Evolutionary conservation across 1,140 invertebrate genomes (phyloP), one percentile per base, ranked within the genome.

Genomic region (Procambarus clarkii): DNA sequence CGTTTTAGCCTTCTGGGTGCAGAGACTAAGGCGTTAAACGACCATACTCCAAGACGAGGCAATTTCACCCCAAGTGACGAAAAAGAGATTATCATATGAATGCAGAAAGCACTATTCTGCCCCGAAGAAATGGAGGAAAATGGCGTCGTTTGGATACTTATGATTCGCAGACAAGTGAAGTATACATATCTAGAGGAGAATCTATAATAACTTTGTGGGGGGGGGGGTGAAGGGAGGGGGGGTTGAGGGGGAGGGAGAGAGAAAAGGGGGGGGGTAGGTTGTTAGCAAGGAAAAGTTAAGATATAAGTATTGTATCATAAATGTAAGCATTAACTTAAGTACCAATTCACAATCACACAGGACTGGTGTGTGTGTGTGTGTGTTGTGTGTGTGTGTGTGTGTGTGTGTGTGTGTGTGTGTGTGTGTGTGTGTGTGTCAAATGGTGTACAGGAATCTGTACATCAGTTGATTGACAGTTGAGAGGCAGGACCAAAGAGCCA

Each of bases 61-160:
- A 90, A 90, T 90, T 90, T 84, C 82, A 84, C 78, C 88, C 60
- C 84, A 84, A 81, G 88, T 90, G 88, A 90, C 88, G 88, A 83
- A 84, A 78, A 90, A 90, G 88, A 64, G 64, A 90, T 90, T 90
- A 90, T 84, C 79, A 84, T 77, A 64, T 77, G 88, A 90, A 82
- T 90, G 88, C 88, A 90, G 71, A 77, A 58, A 34, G 69, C 48
- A 50, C 77, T 80, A 82, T 80, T 21, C 24, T 48, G 86, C 60
- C 15, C 50, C 18, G 76, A 54, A 84, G 71, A 78, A 58, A 79
- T 24, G 64, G 18, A 58, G 45, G 71, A 69, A 77, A 44, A 48
- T 74, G 69, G 69, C n/a, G 69, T 3, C 24, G 11, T 74, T 74
- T 24, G n/a, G 21, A 74, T 64, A 64, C 60, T 34, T 74, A 74